Percentiles rank a stretch among this genome's conserved stretches.
Conservation (phyloP, 1,140 invertebrate genomes). For the Leptinotarsa texana region DNA sequence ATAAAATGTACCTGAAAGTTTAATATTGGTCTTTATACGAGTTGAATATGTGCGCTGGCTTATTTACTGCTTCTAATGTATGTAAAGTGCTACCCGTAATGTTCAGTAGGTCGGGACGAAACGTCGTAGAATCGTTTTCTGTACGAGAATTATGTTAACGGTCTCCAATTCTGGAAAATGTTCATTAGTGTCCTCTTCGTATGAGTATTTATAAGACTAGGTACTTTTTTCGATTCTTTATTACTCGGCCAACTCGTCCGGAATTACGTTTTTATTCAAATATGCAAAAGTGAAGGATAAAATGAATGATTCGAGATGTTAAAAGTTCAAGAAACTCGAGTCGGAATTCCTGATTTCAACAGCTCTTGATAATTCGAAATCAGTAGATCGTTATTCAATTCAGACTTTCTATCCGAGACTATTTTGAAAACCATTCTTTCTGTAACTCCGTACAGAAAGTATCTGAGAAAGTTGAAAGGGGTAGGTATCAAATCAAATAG, state of each 20-base stretch:
- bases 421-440: too few relatives aligned
- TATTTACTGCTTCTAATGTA: constrained; percentile 52
- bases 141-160: constrained; percentile 21
- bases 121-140: neutral
- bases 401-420: too few relatives aligned
- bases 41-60: constrained; percentile 35
- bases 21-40: constrained; percentile 47
- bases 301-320: neutral
- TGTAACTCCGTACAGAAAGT: too few relatives aligned
- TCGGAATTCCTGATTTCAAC: neutral
- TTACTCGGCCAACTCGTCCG: too few relatives aligned
- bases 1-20: constrained; percentile 45
- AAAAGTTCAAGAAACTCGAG: neutral
- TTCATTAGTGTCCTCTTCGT: constrained; percentile 17
- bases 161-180: constrained; percentile 14
- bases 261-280: neutral
- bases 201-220: constrained; percentile 21
- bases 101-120: constrained; percentile 15
- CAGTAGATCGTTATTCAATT: too few relatives aligned
- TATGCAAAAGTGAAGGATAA: neutral
- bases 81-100: constrained; percentile 37
- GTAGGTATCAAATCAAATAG: too few relatives aligned
- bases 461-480: too few relatives aligned
- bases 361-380: neutral
- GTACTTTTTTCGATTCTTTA: constrained; percentile 7